Conservation (phyloP, 2,113 vertebrate species). For the Sylvicapra grimmia region DNA sequence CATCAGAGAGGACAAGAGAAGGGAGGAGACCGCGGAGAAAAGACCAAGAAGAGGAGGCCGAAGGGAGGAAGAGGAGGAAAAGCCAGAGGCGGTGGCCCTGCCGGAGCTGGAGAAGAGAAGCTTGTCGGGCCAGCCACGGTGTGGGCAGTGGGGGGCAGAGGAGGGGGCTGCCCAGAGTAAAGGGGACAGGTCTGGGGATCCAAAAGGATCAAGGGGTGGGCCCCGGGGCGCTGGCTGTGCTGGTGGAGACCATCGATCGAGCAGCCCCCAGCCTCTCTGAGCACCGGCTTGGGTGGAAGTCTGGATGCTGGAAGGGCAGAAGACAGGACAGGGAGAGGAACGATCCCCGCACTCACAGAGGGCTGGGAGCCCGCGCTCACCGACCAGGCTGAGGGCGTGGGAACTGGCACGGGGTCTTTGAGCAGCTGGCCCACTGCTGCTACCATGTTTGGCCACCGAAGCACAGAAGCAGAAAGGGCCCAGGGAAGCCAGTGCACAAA, state of each 20-base stretch:
- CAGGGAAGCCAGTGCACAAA: neutral
- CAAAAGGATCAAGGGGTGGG: neutral
- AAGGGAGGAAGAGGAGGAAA: neutral
- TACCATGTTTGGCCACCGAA: neutral
- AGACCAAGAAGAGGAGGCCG: neutral
- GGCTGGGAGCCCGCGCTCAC: rapidly evolving
- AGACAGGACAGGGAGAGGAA: neutral
- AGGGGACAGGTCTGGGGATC: neutral
- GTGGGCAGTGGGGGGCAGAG: neutral
- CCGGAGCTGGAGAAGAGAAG: rapidly evolving
- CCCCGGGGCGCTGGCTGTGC: neutral
- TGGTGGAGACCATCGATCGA: rapidly evolving
- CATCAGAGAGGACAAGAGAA: neutral
- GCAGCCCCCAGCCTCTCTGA: neutral
- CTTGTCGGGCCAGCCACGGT: neutral
- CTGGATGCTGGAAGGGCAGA: neutral
- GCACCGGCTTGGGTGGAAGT: rapidly evolving
- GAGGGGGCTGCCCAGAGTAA: neutral
- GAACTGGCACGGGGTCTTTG: neutral
- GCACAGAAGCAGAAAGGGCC: neutral
- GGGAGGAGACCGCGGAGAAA: neutral
- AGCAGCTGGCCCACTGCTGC: neutral
- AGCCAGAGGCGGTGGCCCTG: rapidly evolving
- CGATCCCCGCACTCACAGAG: neutral
- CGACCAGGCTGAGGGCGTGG: neutral